Conservation (phyloP, 2,888 invertebrate genomes). For the Parochlus steinenii region DNA sequence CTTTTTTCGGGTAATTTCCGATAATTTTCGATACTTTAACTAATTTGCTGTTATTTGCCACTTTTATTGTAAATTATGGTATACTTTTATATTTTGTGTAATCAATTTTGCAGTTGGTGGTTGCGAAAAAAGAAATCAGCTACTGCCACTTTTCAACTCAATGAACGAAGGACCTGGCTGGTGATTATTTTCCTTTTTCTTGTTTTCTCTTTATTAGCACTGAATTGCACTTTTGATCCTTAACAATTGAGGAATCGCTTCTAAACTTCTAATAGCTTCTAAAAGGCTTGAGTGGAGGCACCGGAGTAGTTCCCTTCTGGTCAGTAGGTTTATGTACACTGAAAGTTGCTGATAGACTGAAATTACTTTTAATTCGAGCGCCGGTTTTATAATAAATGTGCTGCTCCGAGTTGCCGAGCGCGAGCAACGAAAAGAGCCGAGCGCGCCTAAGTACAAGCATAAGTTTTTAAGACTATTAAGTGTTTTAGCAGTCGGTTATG, state of each 20-base stretch:
- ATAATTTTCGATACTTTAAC: too few relatives aligned
- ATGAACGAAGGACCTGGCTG: conserved; percentile 4
- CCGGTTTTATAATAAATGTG: conserved; percentile 35
- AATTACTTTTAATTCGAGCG: conserved; percentile 32
- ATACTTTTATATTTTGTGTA: too few relatives aligned
- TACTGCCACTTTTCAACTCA: conserved; percentile 6
- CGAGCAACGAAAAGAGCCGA: too few relatives aligned
- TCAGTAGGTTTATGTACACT: conserved; percentile 11
- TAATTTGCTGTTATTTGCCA: too few relatives aligned
- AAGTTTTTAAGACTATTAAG: too few relatives aligned
- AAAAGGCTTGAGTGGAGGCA: neutral
- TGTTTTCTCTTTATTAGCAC: conserved; percentile 1
- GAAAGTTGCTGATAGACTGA: conserved; percentile 31
- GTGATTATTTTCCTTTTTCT: neutral
- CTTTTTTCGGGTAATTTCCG: too few relatives aligned
- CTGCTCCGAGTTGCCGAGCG: too few relatives aligned
- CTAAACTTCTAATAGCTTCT: neutral
- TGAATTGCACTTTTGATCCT: conserved; percentile 1
- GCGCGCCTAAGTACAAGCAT: too few relatives aligned
- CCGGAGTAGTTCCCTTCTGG: conserved; percentile 1
- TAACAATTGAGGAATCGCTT: neutral
- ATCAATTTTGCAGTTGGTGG: too few relatives aligned
- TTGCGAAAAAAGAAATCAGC: too few relatives aligned
- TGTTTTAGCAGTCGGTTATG: too few relatives aligned
- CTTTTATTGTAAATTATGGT: too few relatives aligned